Base-by-base conservation (phyloP, 2,888 invertebrate genomes). In the Lepidonotus clava region DNA sequence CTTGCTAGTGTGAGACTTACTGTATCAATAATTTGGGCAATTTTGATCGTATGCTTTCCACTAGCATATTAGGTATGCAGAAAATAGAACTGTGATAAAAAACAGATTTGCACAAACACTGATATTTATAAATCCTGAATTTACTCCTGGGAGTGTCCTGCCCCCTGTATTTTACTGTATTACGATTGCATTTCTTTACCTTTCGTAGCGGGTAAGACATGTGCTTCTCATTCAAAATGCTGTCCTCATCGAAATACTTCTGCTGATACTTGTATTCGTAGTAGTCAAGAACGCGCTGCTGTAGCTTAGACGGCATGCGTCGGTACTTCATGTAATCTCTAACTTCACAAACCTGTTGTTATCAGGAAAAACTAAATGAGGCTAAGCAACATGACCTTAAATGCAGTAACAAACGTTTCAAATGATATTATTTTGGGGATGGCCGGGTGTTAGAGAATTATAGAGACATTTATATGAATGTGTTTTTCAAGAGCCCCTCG, bases 241-340 rank as follows among this genome's bases (percentile, higher is more conserved):
- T 77, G 2, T 86, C 28, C 46, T 89, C 89, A 61, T 89, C 89
- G 41, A 89, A 89, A 66, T 83, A 88, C 84, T 89, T 89, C n/a
- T 87, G 80, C 56, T 89, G 88, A 28, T 89, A 89, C 36, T 86
- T 89, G 80, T 88, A 88, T 18, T 89, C 89, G 41, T 88, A 89
- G 76, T 88, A 89, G n/a, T 86, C 83, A 14, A 89, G 32, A 0
- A 89, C 87, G 11, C 86, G 77, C 36, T 77, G 32, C 80, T 89
- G 89, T 61, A 87, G 28, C 0, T 21, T 0, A 18, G 86, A 1
- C 11, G 89, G 89, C 21, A 89, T 53, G n/a, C 84, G 51, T 5
- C 87, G 83, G 83, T 86, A 89, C 0, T 80, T 40, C 89, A 89
- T 87, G 83, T 88, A 89, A 40, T 89, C 88, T 38, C 85, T 84